Conservation (phyloP, 2,888 invertebrate genomes). For the Lasioglossum oenotherae region DNA sequence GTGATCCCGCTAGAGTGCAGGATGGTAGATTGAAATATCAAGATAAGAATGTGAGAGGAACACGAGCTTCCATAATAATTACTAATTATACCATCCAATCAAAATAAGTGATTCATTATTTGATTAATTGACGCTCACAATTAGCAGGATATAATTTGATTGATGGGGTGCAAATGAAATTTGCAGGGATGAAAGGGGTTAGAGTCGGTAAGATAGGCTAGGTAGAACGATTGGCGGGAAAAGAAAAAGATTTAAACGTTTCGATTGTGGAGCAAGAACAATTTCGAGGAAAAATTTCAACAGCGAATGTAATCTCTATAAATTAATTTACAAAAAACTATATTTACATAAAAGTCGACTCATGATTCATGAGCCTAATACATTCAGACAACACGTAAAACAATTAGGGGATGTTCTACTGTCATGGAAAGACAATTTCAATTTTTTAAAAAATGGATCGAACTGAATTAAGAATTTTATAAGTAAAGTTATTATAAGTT, state of each 20-base stretch:
- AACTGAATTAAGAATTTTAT: background rate
- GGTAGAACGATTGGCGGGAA: background rate
- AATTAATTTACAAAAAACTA: background rate
- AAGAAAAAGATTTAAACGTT: background rate
- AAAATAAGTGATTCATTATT: background rate
- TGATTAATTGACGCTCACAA: background rate
- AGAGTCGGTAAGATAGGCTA: constrained; percentile 4
- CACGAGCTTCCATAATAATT: background rate
- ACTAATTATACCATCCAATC: background rate
- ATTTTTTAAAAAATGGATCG: background rate
- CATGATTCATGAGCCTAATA: background rate
- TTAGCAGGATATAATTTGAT: background rate
- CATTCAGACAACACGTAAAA: background rate
- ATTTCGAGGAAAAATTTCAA: background rate
- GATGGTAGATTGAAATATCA: background rate
- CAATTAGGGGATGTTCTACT: background rate
- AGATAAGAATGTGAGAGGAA: background rate
- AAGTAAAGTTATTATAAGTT: background rate
- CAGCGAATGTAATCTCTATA: background rate
- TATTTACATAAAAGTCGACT: background rate
- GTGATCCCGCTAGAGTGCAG: constrained; percentile 4
- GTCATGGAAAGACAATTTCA: background rate
- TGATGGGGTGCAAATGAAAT: background rate
- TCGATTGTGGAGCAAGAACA: background rate
- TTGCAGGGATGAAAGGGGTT: background rate